Percentiles rank a stretch among this genome's conserved stretches.
These are phyloP conservation scores for Acleris emargana DNA, from an alignment of 2,888 invertebrate species.

Conservation along the genomic window DNA sequence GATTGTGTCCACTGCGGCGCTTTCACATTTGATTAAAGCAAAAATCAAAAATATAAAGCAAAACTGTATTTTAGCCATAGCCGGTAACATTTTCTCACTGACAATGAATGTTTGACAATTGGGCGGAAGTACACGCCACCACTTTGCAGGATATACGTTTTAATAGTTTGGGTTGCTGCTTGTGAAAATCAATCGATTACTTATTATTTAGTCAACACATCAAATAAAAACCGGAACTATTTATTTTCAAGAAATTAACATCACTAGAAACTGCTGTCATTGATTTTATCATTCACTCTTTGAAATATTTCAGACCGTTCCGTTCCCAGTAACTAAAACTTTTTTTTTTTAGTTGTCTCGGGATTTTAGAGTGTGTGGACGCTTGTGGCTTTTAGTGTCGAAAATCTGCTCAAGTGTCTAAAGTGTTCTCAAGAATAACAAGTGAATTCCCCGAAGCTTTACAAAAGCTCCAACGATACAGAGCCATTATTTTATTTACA, in stretches of 20 bases:
- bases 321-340: background rate
- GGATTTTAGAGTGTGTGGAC: background rate
- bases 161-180: constrained; percentile 20
- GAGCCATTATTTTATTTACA: constrained; percentile 1
- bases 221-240: constrained; percentile 10
- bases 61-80: constrained; percentile 68
- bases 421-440: constrained; percentile 3
- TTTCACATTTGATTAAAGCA: constrained; percentile 57
- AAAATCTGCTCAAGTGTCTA: constrained; percentile 13
- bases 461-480: background rate
- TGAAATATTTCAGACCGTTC: background rate
- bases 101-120: constrained; percentile 63
- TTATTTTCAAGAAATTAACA: background rate
- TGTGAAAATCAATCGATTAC: constrained; percentile 11
- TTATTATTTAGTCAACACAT: background rate
- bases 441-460: constrained; percentile 12
- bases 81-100: constrained; percentile 62
- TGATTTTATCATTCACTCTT: constrained; percentile 13
- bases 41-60: constrained; percentile 64
- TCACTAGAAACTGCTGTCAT: constrained; percentile 4
- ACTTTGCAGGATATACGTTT: constrained; percentile 41
- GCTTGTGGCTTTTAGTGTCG: background rate
- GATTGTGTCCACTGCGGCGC: constrained; percentile 69
- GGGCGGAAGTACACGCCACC: constrained; percentile 78
- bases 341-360: constrained; percentile 16